Percentiles rank a stretch among this genome's conserved stretches.
phyloP scores from a whole-genome alignment of 2,888 invertebrate genomes.

The Eurytoma californica region DNA sequence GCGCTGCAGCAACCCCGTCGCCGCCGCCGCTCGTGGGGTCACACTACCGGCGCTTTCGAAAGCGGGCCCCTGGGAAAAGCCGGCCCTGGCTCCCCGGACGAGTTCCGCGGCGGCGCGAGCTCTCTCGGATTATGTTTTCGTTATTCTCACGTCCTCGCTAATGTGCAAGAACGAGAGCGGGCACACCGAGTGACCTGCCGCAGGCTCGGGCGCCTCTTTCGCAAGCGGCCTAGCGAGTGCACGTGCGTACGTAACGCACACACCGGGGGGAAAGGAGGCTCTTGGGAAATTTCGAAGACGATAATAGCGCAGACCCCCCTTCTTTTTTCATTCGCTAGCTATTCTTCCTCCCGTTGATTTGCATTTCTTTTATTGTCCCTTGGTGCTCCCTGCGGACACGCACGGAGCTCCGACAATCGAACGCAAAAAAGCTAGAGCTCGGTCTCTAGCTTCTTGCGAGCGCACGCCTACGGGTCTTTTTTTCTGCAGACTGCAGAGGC shows the following conservation, averaged over 20 bases:
- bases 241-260: background rate
- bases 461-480: too few relatives aligned
- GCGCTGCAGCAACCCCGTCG: constrained; percentile 43
- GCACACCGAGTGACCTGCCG: constrained; percentile 21
- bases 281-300: constrained; percentile 50
- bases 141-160: constrained; percentile 54
- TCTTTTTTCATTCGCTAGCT: background rate
- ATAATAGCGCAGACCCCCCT: constrained; percentile 7
- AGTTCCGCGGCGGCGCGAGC: constrained; percentile 23
- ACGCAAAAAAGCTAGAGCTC: too few relatives aligned
- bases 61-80: constrained; percentile 44
- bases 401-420: background rate
- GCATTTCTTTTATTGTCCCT: constrained; percentile 17
- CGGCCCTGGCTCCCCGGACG: constrained; percentile 41
- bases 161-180: constrained; percentile 50
- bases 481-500: too few relatives aligned
- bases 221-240: constrained; percentile 30
- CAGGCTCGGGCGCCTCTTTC: constrained; percentile 10
- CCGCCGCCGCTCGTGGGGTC: constrained; percentile 52
- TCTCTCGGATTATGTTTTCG: constrained; percentile 50
- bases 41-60: constrained; percentile 56
- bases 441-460: too few relatives aligned
- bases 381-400: background rate
- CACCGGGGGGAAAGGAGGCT: constrained; percentile 19
- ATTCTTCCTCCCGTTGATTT: constrained; percentile 11